Conservation (phyloP, 2,113 vertebrate genomes). For the Forbesichthys papilliferus region DNA sequence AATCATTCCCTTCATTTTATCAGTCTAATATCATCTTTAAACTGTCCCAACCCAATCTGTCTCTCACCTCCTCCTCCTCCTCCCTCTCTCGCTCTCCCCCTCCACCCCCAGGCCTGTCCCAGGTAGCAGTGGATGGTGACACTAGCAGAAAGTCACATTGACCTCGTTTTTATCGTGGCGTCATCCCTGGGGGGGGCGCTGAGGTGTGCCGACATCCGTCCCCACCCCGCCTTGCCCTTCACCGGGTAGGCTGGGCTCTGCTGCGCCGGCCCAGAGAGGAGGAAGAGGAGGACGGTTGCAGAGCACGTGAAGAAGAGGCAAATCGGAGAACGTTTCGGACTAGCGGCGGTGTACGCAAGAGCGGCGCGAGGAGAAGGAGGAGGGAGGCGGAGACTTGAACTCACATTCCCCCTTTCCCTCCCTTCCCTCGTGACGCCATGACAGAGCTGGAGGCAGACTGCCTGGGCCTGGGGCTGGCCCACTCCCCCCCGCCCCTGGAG, state of each 20-base stretch:
- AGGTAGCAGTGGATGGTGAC: slow-evolving; percentile 45
- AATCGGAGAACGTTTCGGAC: not conserved
- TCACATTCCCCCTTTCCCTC: not conserved
- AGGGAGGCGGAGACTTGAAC: not conserved
- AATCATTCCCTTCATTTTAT: not conserved
- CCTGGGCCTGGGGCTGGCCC: slow-evolving; percentile 65
- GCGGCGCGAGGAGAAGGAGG: slow-evolving; percentile 21
- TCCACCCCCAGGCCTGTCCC: slow-evolving; percentile 42
- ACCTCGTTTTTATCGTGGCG: not conserved
- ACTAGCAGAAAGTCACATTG: not conserved
- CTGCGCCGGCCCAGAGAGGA: not conserved
- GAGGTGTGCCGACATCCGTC: slow-evolving; percentile 12
- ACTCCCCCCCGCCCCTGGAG: slow-evolving; percentile 49
- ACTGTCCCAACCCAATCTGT: not conserved
- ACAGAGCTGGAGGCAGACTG: slow-evolving; percentile 76
- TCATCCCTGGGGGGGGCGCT: slow-evolving; percentile 4
- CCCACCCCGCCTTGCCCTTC: slow-evolving; percentile 5
- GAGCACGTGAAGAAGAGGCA: not conserved
- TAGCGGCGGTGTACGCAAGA: not conserved
- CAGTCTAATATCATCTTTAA: not conserved
- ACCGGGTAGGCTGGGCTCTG: slow-evolving; percentile 4
- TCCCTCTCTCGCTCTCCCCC: no score
- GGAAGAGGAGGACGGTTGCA: slow-evolving; percentile 5
- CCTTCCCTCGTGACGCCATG: slow-evolving; percentile 55
- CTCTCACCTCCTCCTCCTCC: not conserved